Evolutionary conservation across 2,888 invertebrate species (phyloP).

Genomic region (Toxonevra muliebris): DNA sequence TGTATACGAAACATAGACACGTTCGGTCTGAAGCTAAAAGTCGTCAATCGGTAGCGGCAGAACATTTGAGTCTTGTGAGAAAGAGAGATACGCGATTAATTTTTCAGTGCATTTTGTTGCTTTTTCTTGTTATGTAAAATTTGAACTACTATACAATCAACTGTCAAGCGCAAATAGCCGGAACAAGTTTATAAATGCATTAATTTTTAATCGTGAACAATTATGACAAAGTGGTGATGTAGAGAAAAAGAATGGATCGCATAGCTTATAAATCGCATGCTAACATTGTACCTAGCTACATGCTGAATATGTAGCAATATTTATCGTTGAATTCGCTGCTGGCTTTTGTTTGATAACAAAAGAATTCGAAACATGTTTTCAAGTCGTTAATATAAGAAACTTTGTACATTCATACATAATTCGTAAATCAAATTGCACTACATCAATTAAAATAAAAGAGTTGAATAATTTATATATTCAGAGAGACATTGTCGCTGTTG

Average conservation of each 20-base stretch:
- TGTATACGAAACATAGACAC: constrained; percentile 47
- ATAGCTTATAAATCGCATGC: not conserved
- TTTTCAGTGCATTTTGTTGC: too few species aligned
- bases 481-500: too few species aligned
- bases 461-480: too few species aligned
- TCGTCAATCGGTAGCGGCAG: constrained; percentile 4
- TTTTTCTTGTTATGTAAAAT: not conserved
- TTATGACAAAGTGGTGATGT: not conserved
- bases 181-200: constrained; percentile 11
- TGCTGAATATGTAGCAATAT: constrained; percentile 4
- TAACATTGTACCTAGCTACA: constrained; percentile 7
- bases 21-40: constrained; percentile 40
- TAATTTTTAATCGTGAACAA: constrained; percentile 6
- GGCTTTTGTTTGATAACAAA: not conserved
- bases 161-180: constrained; percentile 3
- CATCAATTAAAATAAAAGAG: too few species aligned
- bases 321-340: not conserved
- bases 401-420: too few species aligned
- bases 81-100: not conserved
- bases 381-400: too few species aligned
- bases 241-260: not conserved
- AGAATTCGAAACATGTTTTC: too few species aligned
- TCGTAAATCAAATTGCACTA: too few species aligned
- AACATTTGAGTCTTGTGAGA: constrained; percentile 2
- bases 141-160: not conserved